These are phyloP conservation scores for Brenthis hecate DNA, from an alignment of 2,888 invertebrate species.

Conservation along the genomic window DNA sequence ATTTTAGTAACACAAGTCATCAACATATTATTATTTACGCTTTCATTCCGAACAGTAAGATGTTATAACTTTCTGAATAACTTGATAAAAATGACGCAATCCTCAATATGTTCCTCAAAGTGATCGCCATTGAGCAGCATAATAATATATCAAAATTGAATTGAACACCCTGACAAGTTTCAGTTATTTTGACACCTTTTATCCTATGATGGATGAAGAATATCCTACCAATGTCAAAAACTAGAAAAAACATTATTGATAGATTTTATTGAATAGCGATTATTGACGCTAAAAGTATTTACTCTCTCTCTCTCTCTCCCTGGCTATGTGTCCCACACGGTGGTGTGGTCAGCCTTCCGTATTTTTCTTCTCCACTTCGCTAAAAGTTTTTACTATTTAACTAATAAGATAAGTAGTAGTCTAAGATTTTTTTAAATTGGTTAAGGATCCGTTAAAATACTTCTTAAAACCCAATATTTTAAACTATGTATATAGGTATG, in stretches of 20 bases:
- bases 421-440: too few relatives aligned
- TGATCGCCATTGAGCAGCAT: not conserved
- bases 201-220: conserved; percentile 14
- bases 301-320: too few relatives aligned
- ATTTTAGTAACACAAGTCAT: not conserved
- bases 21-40: not conserved
- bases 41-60: conserved; percentile 4
- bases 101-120: not conserved
- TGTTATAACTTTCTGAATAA: conserved; percentile 7
- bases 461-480: too few relatives aligned
- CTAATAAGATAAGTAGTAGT: too few relatives aligned
- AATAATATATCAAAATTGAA: conserved; percentile 1
- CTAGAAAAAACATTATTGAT: conserved; percentile 8
- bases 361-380: too few relatives aligned
- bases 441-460: too few relatives aligned
- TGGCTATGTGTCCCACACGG: too few relatives aligned
- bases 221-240: not conserved
- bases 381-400: too few relatives aligned
- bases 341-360: too few relatives aligned
- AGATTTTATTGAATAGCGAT: conserved; percentile 2
- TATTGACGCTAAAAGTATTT: not conserved
- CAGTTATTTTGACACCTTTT: not conserved
- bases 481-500: too few relatives aligned
- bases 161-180: not conserved
- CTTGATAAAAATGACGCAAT: conserved; percentile 7